Evolutionary conservation across 2,113 vertebrate genomes (phyloP), one percentile per base, ranked within the genome.

Genomic region (Scophthalmus maximus): DNA sequence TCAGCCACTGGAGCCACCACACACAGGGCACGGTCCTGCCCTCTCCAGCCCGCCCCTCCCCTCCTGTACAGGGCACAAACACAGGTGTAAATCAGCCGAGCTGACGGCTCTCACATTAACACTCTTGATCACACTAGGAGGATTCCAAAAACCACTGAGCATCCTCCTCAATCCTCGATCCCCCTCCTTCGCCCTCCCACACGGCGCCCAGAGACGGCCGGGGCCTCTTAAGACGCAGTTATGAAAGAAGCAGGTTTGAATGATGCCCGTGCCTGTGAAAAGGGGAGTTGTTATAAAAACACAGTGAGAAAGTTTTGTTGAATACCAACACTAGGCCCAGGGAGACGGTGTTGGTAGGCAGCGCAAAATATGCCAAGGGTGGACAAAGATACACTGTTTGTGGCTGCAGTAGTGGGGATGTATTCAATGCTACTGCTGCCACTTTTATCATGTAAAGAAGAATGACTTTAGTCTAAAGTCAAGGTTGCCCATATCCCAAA

Each of bases 1-100:
- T 7, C 57, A 57, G 52, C 71, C 73, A 74, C 52, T 29, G 46
- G 5, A 50, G 36, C 65, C 26, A 23, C 44, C 49, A 53, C 50
- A 70, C 32, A 72, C 29, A 9, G n/a, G 49, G 8, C 18, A 22
- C 32, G 2, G 17, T n/a, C 29, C 8, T 15, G 27, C 26, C 59
- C 46, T 11, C 32, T 18, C 25, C n/a, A n/a, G n/a, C n/a, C n/a
- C 12, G 1, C 44, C 27, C 8, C 36, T 42, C 30, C 4, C n/a
- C 30, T 23, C 42, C 49, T 58, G 34, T 1, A 46, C 34, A n/a
- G 44, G 57, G 49, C 64, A 74, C 55, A 85, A 83, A 85, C 83
- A 81, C 62, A 58, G 58, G 79, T 73, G 71, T 83, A 83, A 84
- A 89, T 84, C 78, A 87, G 49, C 55, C 27, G 3, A 9, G 29